These are phyloP conservation scores for Poeciliopsis retropinna DNA, from an alignment of 2,113 vertebrate genomes.

Conservation along the genomic window DNA sequence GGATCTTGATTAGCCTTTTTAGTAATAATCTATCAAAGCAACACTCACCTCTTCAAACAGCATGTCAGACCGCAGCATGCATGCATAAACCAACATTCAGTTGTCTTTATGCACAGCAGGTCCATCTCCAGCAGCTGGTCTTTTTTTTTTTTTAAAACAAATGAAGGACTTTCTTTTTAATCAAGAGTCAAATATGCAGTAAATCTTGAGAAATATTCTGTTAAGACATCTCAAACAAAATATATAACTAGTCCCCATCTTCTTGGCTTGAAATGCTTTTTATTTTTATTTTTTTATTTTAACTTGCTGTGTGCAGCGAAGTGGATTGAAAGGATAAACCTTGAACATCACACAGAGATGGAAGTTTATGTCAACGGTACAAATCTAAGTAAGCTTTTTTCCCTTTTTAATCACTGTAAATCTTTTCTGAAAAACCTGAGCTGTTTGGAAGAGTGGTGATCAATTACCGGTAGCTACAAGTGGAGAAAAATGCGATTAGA, in stretches of 20 bases:
- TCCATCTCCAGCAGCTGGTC: neutral
- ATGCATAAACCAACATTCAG: slow-evolving; percentile 3
- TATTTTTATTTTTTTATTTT: neutral
- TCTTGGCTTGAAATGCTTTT: neutral
- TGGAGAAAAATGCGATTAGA: neutral
- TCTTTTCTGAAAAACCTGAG: neutral
- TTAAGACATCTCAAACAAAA: slow-evolving; percentile 8
- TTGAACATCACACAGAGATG: neutral
- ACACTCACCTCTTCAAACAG: neutral
- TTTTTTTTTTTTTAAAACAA: slow-evolving; percentile 3
- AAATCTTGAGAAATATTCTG: neutral
- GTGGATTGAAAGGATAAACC: neutral
- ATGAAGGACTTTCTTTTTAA: slow-evolving; percentile 7
- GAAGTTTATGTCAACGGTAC: neutral
- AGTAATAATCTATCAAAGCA: neutral
- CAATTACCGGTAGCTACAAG: neutral
- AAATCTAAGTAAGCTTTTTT: neutral
- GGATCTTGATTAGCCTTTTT: neutral
- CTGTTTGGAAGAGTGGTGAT: neutral
- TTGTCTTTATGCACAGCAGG: neutral
- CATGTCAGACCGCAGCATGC: neutral
- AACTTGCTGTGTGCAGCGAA: neutral
- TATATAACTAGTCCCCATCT: slow-evolving; percentile 6
- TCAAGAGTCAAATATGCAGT: slow-evolving; percentile 15
- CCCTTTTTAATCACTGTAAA: neutral